A percentile compares a stretch with the other conserved stretches of the same genome.
Conservation (phyloP, 1,140 invertebrate genomes). For the Latrodectus geometricus region DNA sequence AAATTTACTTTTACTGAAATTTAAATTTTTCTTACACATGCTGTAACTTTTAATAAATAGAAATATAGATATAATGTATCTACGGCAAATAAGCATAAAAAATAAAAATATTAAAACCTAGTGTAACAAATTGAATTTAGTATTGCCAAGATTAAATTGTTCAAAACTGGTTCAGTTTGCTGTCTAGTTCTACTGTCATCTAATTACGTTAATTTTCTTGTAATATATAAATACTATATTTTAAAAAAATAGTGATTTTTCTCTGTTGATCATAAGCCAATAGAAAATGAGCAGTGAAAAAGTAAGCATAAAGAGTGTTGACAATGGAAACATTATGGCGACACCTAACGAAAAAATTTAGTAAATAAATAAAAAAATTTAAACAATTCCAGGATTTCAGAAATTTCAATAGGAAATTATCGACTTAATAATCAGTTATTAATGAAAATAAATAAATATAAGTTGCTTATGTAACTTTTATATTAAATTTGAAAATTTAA, state of each 20-base stretch:
- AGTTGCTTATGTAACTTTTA: too few species aligned
- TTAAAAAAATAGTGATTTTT: conserved; percentile 48
- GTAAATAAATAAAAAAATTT: conserved; percentile 57
- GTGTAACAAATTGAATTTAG: too few species aligned
- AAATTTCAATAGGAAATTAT: not conserved
- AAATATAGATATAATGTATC: not conserved
- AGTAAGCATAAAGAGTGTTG: not conserved
- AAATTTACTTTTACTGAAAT: not conserved
- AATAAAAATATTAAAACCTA: too few species aligned
- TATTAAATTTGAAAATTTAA: too few species aligned
- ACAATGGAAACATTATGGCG: not conserved
- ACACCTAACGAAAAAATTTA: conserved; percentile 21
- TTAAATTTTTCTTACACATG: not conserved
- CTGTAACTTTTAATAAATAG: not conserved
- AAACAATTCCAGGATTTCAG: conserved; percentile 1
- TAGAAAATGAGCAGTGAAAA: conserved; percentile 32
- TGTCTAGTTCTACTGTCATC: too few species aligned
- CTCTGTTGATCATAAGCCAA: conserved; percentile 46
- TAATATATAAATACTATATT: too few species aligned
- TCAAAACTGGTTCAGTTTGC: not conserved
- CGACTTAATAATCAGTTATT: too few species aligned
- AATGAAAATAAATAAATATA: too few species aligned
- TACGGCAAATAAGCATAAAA: not conserved
- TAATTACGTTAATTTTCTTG: too few species aligned
- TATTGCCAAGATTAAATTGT: too few species aligned